Percentiles rank a stretch among this genome's conserved stretches.
phyloP scores from a whole-genome alignment of 2,797 vertebrate species.

The Pseudochromis fuscus region DNA sequence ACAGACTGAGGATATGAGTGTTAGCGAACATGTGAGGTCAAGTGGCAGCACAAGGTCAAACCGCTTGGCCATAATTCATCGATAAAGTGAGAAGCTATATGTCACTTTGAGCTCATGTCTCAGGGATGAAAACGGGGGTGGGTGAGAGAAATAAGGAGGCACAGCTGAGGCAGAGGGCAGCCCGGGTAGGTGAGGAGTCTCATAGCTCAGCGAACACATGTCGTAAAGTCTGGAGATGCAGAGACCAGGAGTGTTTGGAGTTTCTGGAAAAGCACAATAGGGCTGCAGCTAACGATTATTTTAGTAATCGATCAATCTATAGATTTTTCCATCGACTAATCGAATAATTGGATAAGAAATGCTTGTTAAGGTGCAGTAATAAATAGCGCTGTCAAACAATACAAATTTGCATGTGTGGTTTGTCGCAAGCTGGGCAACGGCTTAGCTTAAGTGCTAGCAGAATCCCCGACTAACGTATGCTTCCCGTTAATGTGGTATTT shows the following conservation, averaged over 20 bases:
- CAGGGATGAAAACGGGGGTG: slow-evolving; percentile 6
- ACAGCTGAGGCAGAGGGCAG: slow-evolving; percentile 7
- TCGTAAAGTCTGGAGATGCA: slow-evolving; percentile 1
- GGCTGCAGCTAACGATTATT: too few relatives aligned
- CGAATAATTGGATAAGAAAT: too few relatives aligned
- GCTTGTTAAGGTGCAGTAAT: too few relatives aligned
- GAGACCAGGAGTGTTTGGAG: not conserved
- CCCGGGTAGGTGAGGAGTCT: not conserved
- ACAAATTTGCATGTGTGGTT: too few relatives aligned
- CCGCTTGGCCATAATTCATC: slow-evolving; percentile 68
- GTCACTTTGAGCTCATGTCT: slow-evolving; percentile 53
- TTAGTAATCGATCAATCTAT: too few relatives aligned
- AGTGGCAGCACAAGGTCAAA: slow-evolving; percentile 77
- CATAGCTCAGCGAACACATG: slow-evolving; percentile 11
- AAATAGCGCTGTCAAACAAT: too few relatives aligned
- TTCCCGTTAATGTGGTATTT: too few relatives aligned
- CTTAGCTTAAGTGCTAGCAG: too few relatives aligned
- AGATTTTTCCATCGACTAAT: too few relatives aligned
- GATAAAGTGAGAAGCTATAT: slow-evolving; percentile 60
- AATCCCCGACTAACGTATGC: too few relatives aligned
- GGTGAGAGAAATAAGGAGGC: slow-evolving; percentile 10
- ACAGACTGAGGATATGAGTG: slow-evolving; percentile 64
- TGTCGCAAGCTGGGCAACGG: too few relatives aligned
- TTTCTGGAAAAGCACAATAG: too few relatives aligned
- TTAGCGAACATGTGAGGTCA: slow-evolving; percentile 72